Evolutionary conservation across 1,140 invertebrate genomes (phyloP), one percentile per base, ranked within the genome.

Genomic region (Drosophila nebulosa): DNA sequence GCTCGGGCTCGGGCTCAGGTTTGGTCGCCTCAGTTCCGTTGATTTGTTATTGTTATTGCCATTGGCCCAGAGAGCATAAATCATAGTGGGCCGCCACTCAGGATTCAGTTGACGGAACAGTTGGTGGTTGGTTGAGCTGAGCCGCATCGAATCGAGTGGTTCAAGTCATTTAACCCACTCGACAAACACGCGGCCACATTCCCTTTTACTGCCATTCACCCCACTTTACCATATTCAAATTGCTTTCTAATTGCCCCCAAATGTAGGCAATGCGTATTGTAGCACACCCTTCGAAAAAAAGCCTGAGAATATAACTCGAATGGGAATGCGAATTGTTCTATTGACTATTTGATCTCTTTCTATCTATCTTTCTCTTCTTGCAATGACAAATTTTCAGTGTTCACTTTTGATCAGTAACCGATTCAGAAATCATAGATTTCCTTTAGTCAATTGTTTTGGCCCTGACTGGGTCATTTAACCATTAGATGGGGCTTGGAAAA

Each of bases 121-220:
- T 14, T 32, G 50, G 63, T 58, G 51, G 69, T 61, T 58, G 55
- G 42, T 50, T 14, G 61, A 52, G 35, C 68, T 70, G 83, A 84
- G 83, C 78, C n/a, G n/a, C n/a, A n/a, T n/a, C n/a, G n/a, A n/a
- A n/a, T n/a, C n/a, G 88, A 88, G 83, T 88, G 83, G 83, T 88
- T 88, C 88, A 88, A 88, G 83, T 88, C 83, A 89, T 88, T 88
- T 88, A 88, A 88, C 83, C 83, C 84, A 83, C 75, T 88, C 78
- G 62, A 55, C 52, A 52, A 53, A 64, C 74, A 83, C 75, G 65
- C 69, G 58, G 68, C 59, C 10, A 39, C n/a, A 10, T 52, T 36
- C 21, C 21, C n/a, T n/a, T n/a, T n/a, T n/a, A 9, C 14, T 52
- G 21, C 9, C 18, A 10, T 27, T 32, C 16, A 3, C 26, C 39